Evolutionary conservation across 2,113 vertebrate genomes (phyloP), one percentile per base, ranked within the genome.

Genomic region (Phaetusa simplex): DNA sequence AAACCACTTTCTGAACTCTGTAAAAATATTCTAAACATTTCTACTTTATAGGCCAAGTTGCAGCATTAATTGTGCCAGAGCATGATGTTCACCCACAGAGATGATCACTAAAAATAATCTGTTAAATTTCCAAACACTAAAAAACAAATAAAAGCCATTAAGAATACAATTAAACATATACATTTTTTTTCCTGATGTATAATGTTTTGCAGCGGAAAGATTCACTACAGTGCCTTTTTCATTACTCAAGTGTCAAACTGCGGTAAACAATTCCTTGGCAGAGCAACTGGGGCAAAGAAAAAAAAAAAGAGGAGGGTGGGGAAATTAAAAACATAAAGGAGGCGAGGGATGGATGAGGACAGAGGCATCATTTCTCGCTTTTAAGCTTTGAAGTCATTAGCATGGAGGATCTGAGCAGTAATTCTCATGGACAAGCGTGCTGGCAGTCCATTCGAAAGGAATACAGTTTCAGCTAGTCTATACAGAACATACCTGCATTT

Each of bases 361-460:
- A 85, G 88, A 86, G 86, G 78, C 97, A 96, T 69, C 21, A 66
- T 95, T 86, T 89, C 87, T 96, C 40, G 55, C 56, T 96, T 95
- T 95, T 85, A 95, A 90, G 90, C 82, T 96, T 97, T 73, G 55
- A 67, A 81, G 65, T 94, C 80, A 74, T 87, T 93, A 74, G 67
- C 78, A 69, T 82, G 82, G 81, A 96, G 79, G 93, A 94, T 93
- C 83, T 95, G 95, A 97, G 93, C 96, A 98, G 97, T 96, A 94
- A 89, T 95, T 98, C 88, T 97, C 97, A 97, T 95, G 97, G 98
- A 98, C 98, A 98, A 98, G 98, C 96, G 97, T 98, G 98, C 98
- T 98, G 98, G 98, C 98, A 98, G 98, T 97, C 98, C 94, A 96
- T 95, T 97, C 90, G 82, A 95, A 93, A 96, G 92, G 96, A 91